Base-by-base conservation (phyloP, 2,797 vertebrate species). In the Peromyscus eremicus region DNA sequence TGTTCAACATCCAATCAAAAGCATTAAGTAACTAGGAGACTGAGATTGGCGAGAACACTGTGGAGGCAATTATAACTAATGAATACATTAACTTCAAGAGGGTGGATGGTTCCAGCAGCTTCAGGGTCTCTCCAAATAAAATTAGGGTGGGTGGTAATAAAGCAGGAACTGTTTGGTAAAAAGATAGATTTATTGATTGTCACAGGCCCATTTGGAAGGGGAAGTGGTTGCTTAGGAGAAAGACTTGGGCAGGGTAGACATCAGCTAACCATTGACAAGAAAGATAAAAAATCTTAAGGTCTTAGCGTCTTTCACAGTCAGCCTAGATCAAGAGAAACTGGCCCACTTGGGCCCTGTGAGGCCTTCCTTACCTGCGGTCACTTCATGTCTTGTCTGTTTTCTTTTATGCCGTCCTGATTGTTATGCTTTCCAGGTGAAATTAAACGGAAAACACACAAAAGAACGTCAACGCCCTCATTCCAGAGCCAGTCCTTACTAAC, bases 11-110 rank as follows among this genome's bases (percentile, higher is more conserved):
- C 98, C 98, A 98, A 98, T 98, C 99, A 98, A 96, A 98, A 98
- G 98, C 98, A 98, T 98, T 98, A 98, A 98, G 98, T 95, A 98
- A 98, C 96, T 93, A 96, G 94, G 98, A 98, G 98, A 98, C 98
- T 96, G 98, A 98, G 98, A 98, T 98, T 97, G 98, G 98, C 97
- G 98, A 96, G 98, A 98, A 98, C 97, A 85, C 83, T 95, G 79
- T 95, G 97, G 96, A 98, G 98, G 97, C 98, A 99, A 98, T 99
- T 98, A 98, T 98, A 98, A 98, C 97, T 98, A 98, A 99, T 98
- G 98, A 99, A 98, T 98, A 97, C 97, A 98, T 98, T 98, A 98
- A 97, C 97, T 98, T 97, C 84, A 95, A 97, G 96, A 96, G 96
- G 77, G 96, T 80, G 93, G 98, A 89, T 12, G 66, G 81, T 55